A percentile compares a stretch with the other conserved stretches of the same genome.
Conservation (phyloP, 2,888 invertebrate species). For the Stictocephala bisonia region DNA sequence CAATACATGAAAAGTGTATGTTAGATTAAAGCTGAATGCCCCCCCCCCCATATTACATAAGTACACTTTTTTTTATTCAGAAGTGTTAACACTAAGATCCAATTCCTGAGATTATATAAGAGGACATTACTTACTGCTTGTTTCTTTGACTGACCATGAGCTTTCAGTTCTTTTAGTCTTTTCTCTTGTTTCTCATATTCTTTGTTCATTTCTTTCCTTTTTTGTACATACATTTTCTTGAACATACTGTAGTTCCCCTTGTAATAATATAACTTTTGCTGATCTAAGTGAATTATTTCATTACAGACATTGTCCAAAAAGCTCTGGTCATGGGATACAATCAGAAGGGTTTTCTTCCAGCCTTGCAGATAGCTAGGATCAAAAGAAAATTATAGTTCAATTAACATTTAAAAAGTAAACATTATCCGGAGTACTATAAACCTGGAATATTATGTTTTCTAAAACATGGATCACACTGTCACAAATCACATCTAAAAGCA, state of each 20-base stretch:
- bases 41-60: too few species aligned
- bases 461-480: neutral
- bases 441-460: neutral
- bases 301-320: conserved; percentile 99
- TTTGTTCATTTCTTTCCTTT: conserved; percentile 93
- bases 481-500: neutral
- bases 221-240: conserved; percentile 98
- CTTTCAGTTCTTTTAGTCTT: conserved; percentile 92
- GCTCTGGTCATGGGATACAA: conserved; percentile 99
- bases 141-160: conserved; percentile 95
- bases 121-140: conserved; percentile 73
- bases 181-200: conserved; percentile 99
- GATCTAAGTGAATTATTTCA: conserved; percentile 97
- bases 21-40: too few species aligned
- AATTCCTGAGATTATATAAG: neutral
- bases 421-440: neutral
- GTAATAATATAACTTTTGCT: conserved; percentile 94
- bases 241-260: conserved; percentile 98
- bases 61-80: too few species aligned
- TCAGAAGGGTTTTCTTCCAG: conserved; percentile 98
- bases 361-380: conserved; percentile 95
- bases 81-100: neutral
- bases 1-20: too few species aligned
- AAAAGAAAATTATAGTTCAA: too few species aligned
- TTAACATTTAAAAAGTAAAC: conserved; percentile 42